Evolutionary conservation across 2,888 invertebrate species (phyloP), one percentile per base, ranked within the genome.

Genomic region (Pyrocoelia pectoralis): DNA sequence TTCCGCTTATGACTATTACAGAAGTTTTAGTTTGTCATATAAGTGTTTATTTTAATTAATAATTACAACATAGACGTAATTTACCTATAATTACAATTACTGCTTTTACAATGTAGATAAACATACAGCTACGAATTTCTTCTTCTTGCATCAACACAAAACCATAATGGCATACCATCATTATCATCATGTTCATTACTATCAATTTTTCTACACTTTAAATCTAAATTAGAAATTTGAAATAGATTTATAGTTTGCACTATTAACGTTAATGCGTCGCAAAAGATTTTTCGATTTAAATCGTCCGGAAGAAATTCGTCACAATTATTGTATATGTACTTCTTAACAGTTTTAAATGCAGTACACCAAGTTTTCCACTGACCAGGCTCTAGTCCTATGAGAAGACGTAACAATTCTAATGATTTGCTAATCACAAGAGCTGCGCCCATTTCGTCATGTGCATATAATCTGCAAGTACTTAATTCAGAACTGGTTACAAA

Each of bases 161-260:
- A 64, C 64, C 64, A 64, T 14, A 50, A 33, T 4, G 64, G 64
- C 59, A 64, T 59, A 13, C 64, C 59, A 24, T 58, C 59, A 18
- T 59, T 59, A 38, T 59, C 59, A 10, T 51, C 52, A 13, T 10
- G 5, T 17, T 10, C 12, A 43, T 17, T 59, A 17, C 13, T 52
- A 17, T 59, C 58, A 14, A 64, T 50, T 43, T 64, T 64, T 1
- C 59, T 41, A 38, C 64, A 64, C 13, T 51, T 50, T 8, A 64
- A 48, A 43, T 64, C 64, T 24, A 64, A 46, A 38, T 59, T 18
- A n/a, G 19, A 40, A 5, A 64, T 41, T 46, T 46, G 50, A 15
- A 18, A 40, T 17, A 13, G 17, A 33, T 64, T 64, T 43, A 55
- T 38, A 6, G 38, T 43, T 46, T 55, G 55, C 10, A 64, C 17